Base-by-base conservation (phyloP, 1,140 invertebrate species). In the Mycetomoellerius zeteki region DNA sequence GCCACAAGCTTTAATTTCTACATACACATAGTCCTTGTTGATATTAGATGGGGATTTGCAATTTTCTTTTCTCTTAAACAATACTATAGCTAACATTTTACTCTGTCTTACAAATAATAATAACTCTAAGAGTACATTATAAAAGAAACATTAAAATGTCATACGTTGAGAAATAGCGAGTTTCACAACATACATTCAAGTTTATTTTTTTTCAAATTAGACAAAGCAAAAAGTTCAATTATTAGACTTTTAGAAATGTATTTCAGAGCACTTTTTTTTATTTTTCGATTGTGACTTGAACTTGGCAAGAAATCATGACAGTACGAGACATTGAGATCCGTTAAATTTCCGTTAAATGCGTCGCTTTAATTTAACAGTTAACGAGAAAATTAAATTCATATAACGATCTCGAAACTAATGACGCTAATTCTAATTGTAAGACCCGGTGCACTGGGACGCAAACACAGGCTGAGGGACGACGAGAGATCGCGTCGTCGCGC, bases 401-500 rank as follows among this genome's bases (percentile, higher is more conserved):
- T 71, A 19, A 81, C n/a, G 4, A 69, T 69, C 62, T 43, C 30
- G 30, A 54, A 37, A 43, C 27, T 52, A 78, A 65, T 14, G 81
- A 33, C 72, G 56, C n/a, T 77, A 52, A 84, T 73, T 43, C 47
- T 50, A 50, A 50, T 50, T 84, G 54, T 50, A 37, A 50, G 58
- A 19, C 52, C 58, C 16, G 24, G 76, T 43, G 73, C 19, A 19
- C 24, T 10, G 52, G 27, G 24, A 37, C 71, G 37, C 73, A 27
- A 64, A 76, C 47, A 43, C 33, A 10, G 37, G 10, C 37, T 80
- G 67, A 65, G 37, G 33, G 58, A 82, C 43, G 72, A 84, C 58
- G 86, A 88, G 75, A 77, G 89, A 81, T 69, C 54, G 77, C 43
- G 75, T 81, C 82, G 86, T 87, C 86, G 85, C 75, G 85, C 73